These are phyloP conservation scores for Euura lappo DNA, from an alignment of 1,140 invertebrate species.

Conservation along the genomic window DNA sequence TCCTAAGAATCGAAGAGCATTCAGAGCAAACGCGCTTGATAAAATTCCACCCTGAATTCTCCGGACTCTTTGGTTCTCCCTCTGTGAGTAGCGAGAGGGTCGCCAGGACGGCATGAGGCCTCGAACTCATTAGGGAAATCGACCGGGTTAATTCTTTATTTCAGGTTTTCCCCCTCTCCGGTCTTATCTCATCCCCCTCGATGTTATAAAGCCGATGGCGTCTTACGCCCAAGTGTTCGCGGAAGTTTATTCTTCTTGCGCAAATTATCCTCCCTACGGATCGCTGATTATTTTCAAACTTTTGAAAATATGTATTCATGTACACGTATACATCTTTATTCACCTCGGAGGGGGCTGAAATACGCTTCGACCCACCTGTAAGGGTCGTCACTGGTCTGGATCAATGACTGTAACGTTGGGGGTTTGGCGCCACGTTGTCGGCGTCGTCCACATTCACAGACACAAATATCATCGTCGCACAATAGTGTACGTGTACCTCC, in stretches of 20 bases:
- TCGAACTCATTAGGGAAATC: slow-evolving; percentile 3
- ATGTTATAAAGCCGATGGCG: neutral
- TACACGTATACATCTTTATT: no score
- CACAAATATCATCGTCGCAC: neutral
- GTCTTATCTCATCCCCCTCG: neutral
- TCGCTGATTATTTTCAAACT: no score
- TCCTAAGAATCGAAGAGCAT: no score
- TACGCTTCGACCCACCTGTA: neutral
- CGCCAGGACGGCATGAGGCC: neutral
- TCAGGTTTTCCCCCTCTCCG: neutral
- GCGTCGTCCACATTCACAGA: neutral
- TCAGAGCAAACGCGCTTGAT: no score
- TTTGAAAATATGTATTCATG: no score
- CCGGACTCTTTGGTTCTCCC: no score
- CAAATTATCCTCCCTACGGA: no score
- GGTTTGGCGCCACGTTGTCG: neutral
- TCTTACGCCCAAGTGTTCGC: neutral
- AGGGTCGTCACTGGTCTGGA: neutral
- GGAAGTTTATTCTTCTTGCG: no score
- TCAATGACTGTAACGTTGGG: neutral
- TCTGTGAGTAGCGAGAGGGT: neutral
- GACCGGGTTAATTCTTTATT: slow-evolving; percentile 7
- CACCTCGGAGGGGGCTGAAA: no score
- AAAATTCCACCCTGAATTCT: no score
- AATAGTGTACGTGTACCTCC: neutral